Base-by-base conservation (phyloP, 1,140 invertebrate species). In the Cataglyphis hispanica region DNA sequence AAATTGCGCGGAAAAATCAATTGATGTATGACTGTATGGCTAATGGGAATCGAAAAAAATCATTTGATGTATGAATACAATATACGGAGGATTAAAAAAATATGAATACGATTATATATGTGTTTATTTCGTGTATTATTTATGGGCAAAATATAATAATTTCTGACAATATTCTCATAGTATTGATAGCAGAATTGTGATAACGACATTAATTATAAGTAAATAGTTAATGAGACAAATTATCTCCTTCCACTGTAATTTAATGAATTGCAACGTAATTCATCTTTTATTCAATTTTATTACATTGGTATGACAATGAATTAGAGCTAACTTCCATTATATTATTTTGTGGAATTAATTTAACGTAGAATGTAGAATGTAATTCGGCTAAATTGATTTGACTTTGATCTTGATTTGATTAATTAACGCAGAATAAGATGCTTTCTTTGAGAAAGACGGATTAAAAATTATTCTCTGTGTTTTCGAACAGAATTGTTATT, bases 311-410 rank as follows among this genome's bases (percentile, higher is more conserved):
- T 46, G 4, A 60, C 19, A 40, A 69, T 22, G 75, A 78, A 69
- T 25, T 19, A 56, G 31, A 37, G n/a, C 8, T 34, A 67, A 66
- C 46, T 69, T 10, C 43, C 22, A 13, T 80, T 80, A 22, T 22
- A 69, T 69, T 11, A 56, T 69, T 53, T 80, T 56, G 19, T 37
- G 22, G 13, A 80, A 69, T 25, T 80, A 80, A 80, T 56, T 80
- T 40, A 22, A 19, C 40, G 31, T n/a, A n/a, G 43, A 16, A 40
- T 4, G 31, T n/a, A n/a, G 43, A 16, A 40, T 4, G 69, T 69
- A 50, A 80, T 80, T 43, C 16, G 22, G 16, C 16, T 46, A 10
- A 67, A 67, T 67, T 67, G 22, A 67, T 43, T 67, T 11, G 25
- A 67, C 25, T 43, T 2, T 27, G 22, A 67, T 67, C n/a, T 43